phyloP scores from a whole-genome alignment of 2,113 vertebrate genomes.

The Corythoichthys haematopterus region DNA sequence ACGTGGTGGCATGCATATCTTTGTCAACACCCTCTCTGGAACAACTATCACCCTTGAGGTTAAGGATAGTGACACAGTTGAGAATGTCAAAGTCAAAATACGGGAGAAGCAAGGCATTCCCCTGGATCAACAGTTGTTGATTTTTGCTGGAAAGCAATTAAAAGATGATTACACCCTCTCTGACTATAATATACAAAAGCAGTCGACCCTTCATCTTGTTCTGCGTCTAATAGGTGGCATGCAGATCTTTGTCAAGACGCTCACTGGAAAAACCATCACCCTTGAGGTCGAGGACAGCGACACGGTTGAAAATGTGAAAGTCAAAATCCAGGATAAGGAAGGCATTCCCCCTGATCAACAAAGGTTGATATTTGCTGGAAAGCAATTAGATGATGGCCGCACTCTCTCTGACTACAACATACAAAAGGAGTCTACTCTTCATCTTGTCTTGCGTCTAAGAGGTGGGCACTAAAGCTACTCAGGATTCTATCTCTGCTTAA shows the following conservation, averaged over 20 bases:
- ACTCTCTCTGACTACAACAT: not conserved
- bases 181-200: not conserved
- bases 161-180: not conserved
- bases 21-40: not conserved
- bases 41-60: not conserved
- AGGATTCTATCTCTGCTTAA: not conserved
- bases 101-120: not conserved
- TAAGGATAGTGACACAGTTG: not conserved
- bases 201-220: not conserved
- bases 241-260: not conserved
- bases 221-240: not conserved
- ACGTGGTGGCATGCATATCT: not conserved
- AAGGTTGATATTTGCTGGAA: not conserved
- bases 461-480: not conserved
- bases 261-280: not conserved
- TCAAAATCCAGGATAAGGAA: not conserved
- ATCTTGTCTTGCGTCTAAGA: not conserved
- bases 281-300: not conserved
- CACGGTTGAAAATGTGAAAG: not conserved
- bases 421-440: not conserved
- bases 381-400: not conserved
- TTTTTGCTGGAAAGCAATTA: not conserved
- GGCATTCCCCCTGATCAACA: not conserved
- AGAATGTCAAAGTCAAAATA: not conserved
- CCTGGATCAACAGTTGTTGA: not conserved